A percentile compares a stretch with the other conserved stretches of the same genome.
These are phyloP conservation scores for Plumapathes pennacea DNA, from an alignment of 92 coral and sea anemone genomes.

Conservation along the genomic window DNA sequence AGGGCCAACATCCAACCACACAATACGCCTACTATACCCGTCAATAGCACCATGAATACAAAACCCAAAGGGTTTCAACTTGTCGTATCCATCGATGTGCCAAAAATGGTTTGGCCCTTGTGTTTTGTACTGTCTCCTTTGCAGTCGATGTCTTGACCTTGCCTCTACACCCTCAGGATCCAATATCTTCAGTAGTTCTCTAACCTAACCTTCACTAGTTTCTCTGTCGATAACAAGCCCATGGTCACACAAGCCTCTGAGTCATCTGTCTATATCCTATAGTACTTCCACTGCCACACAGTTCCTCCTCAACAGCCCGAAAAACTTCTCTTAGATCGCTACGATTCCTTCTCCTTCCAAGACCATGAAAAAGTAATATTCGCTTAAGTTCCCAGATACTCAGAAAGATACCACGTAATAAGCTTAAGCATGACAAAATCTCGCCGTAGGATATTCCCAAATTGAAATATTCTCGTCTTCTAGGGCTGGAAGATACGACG, in stretches of 20 bases:
- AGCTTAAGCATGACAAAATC: conserved; percentile 37
- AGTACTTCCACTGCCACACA: conserved; percentile 42
- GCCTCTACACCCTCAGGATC: conserved; percentile 60
- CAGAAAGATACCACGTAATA: conserved; percentile 18
- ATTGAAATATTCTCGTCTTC: not conserved
- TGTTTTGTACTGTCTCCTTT: conserved; percentile 49
- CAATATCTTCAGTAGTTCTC: conserved; percentile 30
- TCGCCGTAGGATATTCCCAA: conserved; percentile 8
- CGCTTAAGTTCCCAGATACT: conserved; percentile 29
- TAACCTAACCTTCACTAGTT: too few species aligned
- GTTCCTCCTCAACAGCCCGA: conserved; percentile 29
- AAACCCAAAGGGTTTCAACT: conserved; percentile 22
- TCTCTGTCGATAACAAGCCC: conserved; percentile 37
- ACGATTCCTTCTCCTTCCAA: conserved; percentile 29
- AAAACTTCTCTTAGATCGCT: conserved; percentile 36
- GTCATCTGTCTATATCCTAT: conserved; percentile 54
- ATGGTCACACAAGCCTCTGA: conserved; percentile 22
- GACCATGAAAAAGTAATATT: conserved; percentile 34
- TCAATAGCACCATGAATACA: conserved; percentile 24
- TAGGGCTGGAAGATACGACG: conserved; percentile 4
- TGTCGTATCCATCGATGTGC: conserved; percentile 54
- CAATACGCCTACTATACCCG: too few species aligned
- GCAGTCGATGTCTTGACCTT: conserved; percentile 50
- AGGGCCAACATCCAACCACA: too few species aligned
- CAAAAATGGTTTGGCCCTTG: conserved; percentile 49